These are phyloP conservation scores for Solea senegalensis DNA, from an alignment of 2,113 vertebrate species.

Conservation along the genomic window DNA sequence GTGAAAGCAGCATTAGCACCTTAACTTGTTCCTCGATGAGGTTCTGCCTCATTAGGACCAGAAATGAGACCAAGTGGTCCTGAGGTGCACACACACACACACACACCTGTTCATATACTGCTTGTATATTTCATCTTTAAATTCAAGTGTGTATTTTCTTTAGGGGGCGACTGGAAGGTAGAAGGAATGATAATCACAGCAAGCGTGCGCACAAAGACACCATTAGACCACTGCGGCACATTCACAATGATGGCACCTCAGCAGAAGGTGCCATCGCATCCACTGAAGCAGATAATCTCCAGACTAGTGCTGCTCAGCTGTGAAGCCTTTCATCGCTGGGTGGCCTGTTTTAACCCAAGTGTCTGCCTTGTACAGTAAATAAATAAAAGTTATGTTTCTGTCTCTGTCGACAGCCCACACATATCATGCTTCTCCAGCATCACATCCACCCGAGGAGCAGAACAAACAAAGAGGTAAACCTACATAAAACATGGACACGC, in stretches of 20 bases:
- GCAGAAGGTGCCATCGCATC: neutral
- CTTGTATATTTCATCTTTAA: neutral
- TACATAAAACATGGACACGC: neutral
- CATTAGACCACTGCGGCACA: neutral
- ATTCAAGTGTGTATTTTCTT: neutral
- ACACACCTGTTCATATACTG: too few relatives aligned
- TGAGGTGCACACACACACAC: too few relatives aligned
- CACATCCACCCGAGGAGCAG: too few relatives aligned
- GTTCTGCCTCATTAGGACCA: too few relatives aligned
- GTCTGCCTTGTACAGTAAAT: neutral
- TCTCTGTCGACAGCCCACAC: neutral
- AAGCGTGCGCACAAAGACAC: neutral
- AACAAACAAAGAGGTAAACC: neutral
- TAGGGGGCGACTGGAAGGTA: neutral
- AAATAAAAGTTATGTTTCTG: neutral
- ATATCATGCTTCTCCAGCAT: neutral
- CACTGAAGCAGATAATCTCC: neutral
- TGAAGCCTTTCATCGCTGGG: neutral
- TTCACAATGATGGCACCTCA: neutral
- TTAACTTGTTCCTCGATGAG: too few relatives aligned
- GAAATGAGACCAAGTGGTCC: too few relatives aligned
- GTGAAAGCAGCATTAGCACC: too few relatives aligned
- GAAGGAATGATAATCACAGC: neutral
- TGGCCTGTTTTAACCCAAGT: too few relatives aligned
- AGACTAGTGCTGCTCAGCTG: neutral